Evolutionary conservation across 1,140 invertebrate genomes (phyloP), one percentile per base, ranked within the genome.

Genomic region (Oedothorax gibbosus): DNA sequence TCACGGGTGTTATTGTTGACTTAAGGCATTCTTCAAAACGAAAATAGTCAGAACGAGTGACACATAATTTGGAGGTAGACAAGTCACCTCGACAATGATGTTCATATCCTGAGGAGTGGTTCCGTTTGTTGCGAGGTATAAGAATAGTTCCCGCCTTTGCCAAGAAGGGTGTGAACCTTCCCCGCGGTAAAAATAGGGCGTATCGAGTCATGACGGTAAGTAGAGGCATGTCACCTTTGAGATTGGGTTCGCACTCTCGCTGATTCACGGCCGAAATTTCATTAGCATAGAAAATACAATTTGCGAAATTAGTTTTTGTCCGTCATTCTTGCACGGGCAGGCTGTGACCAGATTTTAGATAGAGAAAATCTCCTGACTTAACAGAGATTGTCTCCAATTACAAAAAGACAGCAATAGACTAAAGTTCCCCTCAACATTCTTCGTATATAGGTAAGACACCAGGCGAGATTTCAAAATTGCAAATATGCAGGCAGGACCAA

Each of bases 41-140:
- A 73, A 82, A 82, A 73, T 73, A 73, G 54, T 54, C 64, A 20
- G 64, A 73, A 60, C 20, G 57, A 12, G 56, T 66, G 80, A 73
- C 56, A 72, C 56, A 73, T 82, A 64, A 73, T 82, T 82, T 73
- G 69, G 35, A 35, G 65, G 69, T 60, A 65, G 35, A 10, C 78
- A 14, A 51, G 78, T 81, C 69, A 73, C 60, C 20, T 57, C 11
- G 78, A 82, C 80, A 82, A 73, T 82, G 60, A 82, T 82, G 69
- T 49, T 71, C 78, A 71, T 71, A 81, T 21, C 7, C 60, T 35
- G 35, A 35, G 35, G 78, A 81, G 66, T 57, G 35, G 54, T 57
- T 60, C 78, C 78, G 71, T 81, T 81, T 81, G 78, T 81, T 71
- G 20, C 18, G 18, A 53, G 18, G 77, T 51, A 50, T 65, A 82